A percentile compares a stretch with the other conserved stretches of the same genome.
phyloP scores from a whole-genome alignment of 2,113 vertebrate genomes.

The Alexandromys fortis region DNA sequence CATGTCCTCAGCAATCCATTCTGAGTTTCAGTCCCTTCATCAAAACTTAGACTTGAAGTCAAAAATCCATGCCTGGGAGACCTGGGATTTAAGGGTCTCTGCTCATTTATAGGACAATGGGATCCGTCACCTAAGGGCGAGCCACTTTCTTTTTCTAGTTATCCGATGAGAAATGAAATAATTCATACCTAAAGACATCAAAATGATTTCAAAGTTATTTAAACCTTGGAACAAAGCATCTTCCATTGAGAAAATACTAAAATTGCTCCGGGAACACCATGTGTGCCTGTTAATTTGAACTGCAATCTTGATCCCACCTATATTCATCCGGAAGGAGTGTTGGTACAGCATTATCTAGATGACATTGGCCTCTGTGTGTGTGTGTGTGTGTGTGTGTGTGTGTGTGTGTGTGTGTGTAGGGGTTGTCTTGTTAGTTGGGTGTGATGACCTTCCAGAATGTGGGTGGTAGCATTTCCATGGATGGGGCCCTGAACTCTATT shows the following conservation, averaged over 20 bases:
- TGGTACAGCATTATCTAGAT: background rate
- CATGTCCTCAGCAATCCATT: background rate
- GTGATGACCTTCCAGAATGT: background rate
- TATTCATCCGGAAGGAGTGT: background rate
- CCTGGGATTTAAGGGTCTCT: rapidly evolving
- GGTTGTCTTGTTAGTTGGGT: background rate
- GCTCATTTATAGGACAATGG: rapidly evolving
- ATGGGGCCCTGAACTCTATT: background rate
- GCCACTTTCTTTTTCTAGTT: background rate
- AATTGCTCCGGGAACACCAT: rapidly evolving
- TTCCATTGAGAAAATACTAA: background rate
- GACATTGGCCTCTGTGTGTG: background rate
- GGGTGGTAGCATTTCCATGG: background rate
- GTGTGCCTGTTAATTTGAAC: background rate
- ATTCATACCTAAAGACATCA: background rate
- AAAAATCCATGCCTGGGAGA: background rate
- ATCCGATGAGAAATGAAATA: background rate
- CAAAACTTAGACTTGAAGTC: no score
- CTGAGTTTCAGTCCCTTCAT: background rate
- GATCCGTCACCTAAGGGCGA: background rate
- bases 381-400: no score
- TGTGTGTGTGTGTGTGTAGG: background rate
- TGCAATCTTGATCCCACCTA: no score
- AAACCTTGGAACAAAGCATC: background rate
- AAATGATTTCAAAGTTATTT: background rate